Evolutionary conservation across 2,797 vertebrate species (phyloP).

Genomic region (Aulostomus chinensis): DNA sequence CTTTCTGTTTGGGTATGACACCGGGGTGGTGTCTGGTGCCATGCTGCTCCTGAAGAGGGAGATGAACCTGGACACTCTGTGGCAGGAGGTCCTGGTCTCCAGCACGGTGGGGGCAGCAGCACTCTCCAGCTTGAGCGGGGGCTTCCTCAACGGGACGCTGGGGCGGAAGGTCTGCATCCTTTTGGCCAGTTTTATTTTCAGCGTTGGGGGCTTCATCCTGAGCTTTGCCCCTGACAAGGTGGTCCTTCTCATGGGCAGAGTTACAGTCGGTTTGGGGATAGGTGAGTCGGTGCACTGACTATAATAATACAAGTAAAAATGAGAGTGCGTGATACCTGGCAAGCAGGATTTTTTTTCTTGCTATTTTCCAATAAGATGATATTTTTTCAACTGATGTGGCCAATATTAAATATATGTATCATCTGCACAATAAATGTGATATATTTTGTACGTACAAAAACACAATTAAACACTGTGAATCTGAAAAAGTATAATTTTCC

Average conservation of each 20-base stretch:
- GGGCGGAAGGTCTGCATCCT: constrained; percentile 91
- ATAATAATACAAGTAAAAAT: no score
- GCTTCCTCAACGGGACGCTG: constrained; percentile 83
- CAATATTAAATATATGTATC: no score
- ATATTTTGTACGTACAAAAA: no score
- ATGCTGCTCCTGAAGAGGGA: constrained; percentile 93
- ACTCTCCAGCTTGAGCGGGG: constrained; percentile 87
- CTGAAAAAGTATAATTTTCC: no score
- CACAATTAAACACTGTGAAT: no score
- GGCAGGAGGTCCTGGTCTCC: constrained; percentile 97
- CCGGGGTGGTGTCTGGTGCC: constrained; percentile 94
- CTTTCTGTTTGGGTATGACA: constrained; percentile 97
- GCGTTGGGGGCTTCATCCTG: constrained; percentile 83
- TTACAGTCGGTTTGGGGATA: constrained; percentile 91
- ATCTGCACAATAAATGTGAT: no score
- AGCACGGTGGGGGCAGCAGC: constrained; percentile 93
- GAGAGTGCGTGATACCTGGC: no score
- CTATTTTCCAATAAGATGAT: no score
- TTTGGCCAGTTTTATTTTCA: constrained; percentile 88
- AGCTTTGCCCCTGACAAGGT: constrained; percentile 82
- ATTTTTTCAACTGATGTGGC: no score
- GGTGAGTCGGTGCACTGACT: constrained; percentile 86
- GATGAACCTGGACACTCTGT: constrained; percentile 87
- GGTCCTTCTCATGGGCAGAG: constrained; percentile 87
- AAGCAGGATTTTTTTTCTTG: no score